Conservation (phyloP, 2,888 invertebrate species). For the Caenorhabditis plicata region DNA sequence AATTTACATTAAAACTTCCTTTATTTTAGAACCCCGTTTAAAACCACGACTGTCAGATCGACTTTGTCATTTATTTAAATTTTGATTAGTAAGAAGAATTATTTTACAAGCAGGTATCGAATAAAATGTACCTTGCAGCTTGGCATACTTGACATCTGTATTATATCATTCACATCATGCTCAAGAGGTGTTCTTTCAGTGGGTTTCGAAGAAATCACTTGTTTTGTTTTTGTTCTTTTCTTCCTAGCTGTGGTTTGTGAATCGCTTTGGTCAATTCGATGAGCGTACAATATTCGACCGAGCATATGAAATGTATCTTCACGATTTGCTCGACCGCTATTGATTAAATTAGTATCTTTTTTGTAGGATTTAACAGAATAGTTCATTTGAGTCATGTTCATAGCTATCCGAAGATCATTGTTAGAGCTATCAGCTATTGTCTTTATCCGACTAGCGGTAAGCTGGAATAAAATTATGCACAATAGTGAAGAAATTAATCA, state of each 20-base stretch:
- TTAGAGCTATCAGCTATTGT: slow-evolving; percentile 7
- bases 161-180: slow-evolving; percentile 21
- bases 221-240: neutral
- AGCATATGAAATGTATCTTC: slow-evolving; percentile 30
- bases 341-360: neutral
- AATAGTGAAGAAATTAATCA: neutral
- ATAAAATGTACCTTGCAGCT: slow-evolving; percentile 8
- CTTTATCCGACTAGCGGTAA: slow-evolving; percentile 6
- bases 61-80: too few relatives aligned
- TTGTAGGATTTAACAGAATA: neutral
- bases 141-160: slow-evolving; percentile 23
- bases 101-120: too few relatives aligned
- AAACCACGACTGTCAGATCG: too few relatives aligned
- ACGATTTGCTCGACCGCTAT: slow-evolving; percentile 9
- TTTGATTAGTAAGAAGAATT: too few relatives aligned
- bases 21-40: too few relatives aligned
- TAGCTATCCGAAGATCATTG: slow-evolving; percentile 19
- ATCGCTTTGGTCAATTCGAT: slow-evolving; percentile 9
- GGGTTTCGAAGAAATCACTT: slow-evolving; percentile 1
- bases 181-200: slow-evolving; percentile 10
- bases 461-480: neutral
- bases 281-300: slow-evolving; percentile 25
- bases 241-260: neutral
- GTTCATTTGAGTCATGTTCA: slow-evolving; percentile 29
- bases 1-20: too few relatives aligned